phyloP scores from a whole-genome alignment of 2,113 vertebrate genomes.

The Felis chaus region DNA sequence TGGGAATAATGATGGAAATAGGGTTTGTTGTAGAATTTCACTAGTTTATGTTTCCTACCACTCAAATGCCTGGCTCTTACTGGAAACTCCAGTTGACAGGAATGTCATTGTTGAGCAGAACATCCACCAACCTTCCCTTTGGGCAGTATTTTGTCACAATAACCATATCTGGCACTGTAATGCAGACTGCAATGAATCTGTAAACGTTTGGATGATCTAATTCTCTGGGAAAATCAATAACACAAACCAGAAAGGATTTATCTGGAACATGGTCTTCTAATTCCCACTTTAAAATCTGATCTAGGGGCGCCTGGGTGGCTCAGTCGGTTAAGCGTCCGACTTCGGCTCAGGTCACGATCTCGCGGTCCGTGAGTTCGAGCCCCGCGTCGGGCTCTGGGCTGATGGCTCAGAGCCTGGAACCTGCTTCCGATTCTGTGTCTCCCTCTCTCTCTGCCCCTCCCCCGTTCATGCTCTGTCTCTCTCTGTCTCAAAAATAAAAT shows the following conservation, averaged over 20 bases:
- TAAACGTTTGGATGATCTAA: slow-evolving; percentile 92
- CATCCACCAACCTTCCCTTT: slow-evolving; percentile 89
- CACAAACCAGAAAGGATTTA: slow-evolving; percentile 66
- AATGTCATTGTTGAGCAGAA: slow-evolving; percentile 90
- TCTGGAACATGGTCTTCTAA: slow-evolving; percentile 60
- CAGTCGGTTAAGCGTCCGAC: too few relatives aligned
- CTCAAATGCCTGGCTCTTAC: slow-evolving; percentile 73
- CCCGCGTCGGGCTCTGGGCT: too few relatives aligned
- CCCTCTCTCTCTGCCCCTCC: too few relatives aligned
- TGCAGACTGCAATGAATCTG: slow-evolving; percentile 91
- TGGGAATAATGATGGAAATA: neutral
- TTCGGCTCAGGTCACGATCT: too few relatives aligned
- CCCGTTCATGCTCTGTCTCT: too few relatives aligned
- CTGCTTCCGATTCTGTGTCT: too few relatives aligned
- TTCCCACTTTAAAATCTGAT: slow-evolving; percentile 62
- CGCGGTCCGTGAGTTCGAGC: too few relatives aligned
- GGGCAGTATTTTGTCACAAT: slow-evolving; percentile 93
- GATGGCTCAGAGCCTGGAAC: too few relatives aligned
- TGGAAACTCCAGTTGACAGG: slow-evolving; percentile 93
- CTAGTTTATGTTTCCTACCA: neutral
- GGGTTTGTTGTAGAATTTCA: neutral
- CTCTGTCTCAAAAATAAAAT: too few relatives aligned
- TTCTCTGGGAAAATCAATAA: slow-evolving; percentile 86
- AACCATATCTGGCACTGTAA: slow-evolving; percentile 89
- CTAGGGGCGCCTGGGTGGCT: neutral